These are phyloP conservation scores for Miniopterus natalensis DNA, from an alignment of 2,113 vertebrate species.

Conservation along the genomic window DNA sequence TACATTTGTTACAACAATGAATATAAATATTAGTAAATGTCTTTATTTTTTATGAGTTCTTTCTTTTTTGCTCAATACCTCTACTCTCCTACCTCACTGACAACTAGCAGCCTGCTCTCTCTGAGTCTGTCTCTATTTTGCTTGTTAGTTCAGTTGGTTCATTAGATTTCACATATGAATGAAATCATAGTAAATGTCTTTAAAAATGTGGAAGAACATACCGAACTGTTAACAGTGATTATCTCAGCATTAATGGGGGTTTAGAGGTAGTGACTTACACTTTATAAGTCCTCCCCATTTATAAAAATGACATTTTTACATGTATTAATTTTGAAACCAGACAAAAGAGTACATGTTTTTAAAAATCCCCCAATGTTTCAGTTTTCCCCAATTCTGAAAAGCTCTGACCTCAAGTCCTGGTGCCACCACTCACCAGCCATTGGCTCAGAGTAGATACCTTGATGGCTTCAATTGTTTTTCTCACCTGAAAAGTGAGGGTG, in stretches of 20 bases:
- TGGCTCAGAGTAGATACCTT: background rate
- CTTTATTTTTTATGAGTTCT: background rate
- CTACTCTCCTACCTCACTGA: background rate
- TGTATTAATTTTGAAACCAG: constrained; percentile 55
- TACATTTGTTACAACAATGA: background rate
- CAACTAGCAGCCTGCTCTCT: background rate
- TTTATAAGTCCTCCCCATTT: constrained; percentile 24
- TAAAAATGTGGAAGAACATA: background rate
- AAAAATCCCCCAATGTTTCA: background rate
- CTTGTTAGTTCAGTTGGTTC: background rate
- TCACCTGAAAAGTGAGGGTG: constrained; percentile 31
- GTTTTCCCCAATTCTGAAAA: background rate
- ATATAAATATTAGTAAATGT: constrained; percentile 40
- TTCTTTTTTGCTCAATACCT: background rate
- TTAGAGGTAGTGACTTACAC: background rate
- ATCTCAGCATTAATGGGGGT: background rate
- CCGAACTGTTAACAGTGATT: background rate
- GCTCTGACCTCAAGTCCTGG: constrained; percentile 16
- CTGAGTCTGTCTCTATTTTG: background rate
- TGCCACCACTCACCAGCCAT: background rate
- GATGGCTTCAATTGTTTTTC: background rate
- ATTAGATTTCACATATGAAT: background rate
- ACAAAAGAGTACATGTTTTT: background rate
- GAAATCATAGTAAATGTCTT: constrained; percentile 1
- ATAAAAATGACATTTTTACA: constrained; percentile 57